Conservation (phyloP, 2,113 vertebrate genomes). For the Andinoacara biseriatus region DNA sequence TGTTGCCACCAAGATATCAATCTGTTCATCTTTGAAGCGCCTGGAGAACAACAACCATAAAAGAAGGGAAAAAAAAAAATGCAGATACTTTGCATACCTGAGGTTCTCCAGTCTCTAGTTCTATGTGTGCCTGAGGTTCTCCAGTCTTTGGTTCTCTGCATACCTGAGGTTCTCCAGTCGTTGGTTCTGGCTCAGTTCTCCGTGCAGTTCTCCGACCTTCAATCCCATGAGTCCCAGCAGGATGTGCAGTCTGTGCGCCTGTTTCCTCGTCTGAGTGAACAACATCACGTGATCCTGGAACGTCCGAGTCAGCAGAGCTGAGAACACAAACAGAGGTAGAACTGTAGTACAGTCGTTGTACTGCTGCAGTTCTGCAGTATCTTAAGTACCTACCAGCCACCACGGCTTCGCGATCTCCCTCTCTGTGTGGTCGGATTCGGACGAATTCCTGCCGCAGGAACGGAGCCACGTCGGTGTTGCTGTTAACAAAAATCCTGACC, state of each 20-base stretch:
- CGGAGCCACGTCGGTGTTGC: slow-evolving; percentile 96
- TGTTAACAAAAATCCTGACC: slow-evolving; percentile 94
- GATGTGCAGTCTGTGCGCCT: slow-evolving; percentile 97
- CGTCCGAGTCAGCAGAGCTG: slow-evolving; percentile 92
- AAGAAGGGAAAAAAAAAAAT: too few species aligned
- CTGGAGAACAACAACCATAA: slow-evolving; percentile 64
- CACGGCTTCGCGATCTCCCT: slow-evolving; percentile 94
- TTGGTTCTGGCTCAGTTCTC: slow-evolving; percentile 95
- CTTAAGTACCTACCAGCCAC: slow-evolving; percentile 83
- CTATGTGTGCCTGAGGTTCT: slow-evolving; percentile 77
- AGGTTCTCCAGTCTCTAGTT: not conserved
- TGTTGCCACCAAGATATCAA: slow-evolving; percentile 95
- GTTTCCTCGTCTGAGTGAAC: slow-evolving; percentile 98
- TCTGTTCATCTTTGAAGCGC: slow-evolving; percentile 98
- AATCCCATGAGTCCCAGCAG: slow-evolving; percentile 93
- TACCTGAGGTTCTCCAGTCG: slow-evolving; percentile 89
- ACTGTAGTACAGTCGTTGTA: not conserved
- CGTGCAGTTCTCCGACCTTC: slow-evolving; percentile 93
- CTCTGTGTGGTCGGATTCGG: slow-evolving; percentile 88
- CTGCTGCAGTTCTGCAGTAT: not conserved
- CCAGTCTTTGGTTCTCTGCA: not conserved
- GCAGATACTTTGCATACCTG: not conserved
- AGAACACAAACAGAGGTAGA: not conserved
- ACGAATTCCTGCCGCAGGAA: slow-evolving; percentile 96
- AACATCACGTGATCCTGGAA: slow-evolving; percentile 97